Evolutionary conservation across 2,888 invertebrate species (phyloP).

Genomic region (Macrostomum cliftonense): DNA sequence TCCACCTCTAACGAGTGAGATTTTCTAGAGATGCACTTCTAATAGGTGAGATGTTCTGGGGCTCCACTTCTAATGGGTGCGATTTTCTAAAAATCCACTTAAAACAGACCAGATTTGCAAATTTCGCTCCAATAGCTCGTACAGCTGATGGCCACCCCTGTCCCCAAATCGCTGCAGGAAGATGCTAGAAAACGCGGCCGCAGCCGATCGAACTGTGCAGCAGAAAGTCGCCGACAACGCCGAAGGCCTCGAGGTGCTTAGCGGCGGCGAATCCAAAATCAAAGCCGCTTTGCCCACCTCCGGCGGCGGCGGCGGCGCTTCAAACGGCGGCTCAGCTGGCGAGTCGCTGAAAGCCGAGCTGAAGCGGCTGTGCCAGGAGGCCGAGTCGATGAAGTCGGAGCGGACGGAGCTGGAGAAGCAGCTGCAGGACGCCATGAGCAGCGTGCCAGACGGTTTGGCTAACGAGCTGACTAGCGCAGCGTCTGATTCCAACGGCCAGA

Average conservation of each 20-base stretch:
- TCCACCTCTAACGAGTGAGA: too few relatives aligned
- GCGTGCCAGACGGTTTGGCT: constrained; percentile 3
- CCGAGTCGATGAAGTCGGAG: constrained; percentile 66
- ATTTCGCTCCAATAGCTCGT: too few relatives aligned
- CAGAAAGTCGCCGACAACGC: constrained; percentile 42
- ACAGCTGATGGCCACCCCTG: too few relatives aligned
- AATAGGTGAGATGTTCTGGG: too few relatives aligned
- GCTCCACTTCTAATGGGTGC: too few relatives aligned
- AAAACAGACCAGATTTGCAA: too few relatives aligned
- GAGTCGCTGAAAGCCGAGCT: constrained; percentile 48
- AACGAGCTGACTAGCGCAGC: constrained; percentile 32
- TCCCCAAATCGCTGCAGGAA: too few relatives aligned
- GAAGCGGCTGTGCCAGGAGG: constrained; percentile 59
- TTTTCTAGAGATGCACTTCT: too few relatives aligned
- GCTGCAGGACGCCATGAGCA: constrained; percentile 50
- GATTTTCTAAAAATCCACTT: too few relatives aligned
- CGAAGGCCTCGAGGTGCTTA: constrained; percentile 61
- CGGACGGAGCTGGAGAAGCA: constrained; percentile 72
- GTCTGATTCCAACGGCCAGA: constrained; percentile 52
- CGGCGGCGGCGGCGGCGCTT: constrained; percentile 38
- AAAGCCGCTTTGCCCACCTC: constrained; percentile 31
- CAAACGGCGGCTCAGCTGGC: constrained; percentile 23
- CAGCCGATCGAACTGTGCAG: constrained; percentile 10
- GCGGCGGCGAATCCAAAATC: constrained; percentile 45
- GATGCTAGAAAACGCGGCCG: constrained; percentile 21